Evolutionary conservation across 1,140 invertebrate species (phyloP), one percentile per base, ranked within the genome.

Genomic region (Babylonia areolata): DNA sequence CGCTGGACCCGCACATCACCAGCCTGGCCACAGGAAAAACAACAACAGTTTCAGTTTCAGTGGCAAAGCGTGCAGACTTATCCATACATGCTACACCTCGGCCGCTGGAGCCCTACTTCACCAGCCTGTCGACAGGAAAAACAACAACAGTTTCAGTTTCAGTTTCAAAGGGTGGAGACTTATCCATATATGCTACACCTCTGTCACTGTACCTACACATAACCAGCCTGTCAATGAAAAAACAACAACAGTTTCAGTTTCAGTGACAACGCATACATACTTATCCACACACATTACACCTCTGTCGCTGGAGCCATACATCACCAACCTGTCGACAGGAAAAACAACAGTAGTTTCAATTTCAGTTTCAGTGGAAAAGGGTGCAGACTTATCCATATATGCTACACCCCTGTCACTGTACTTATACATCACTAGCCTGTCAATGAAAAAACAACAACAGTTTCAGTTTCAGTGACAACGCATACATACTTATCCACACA

Each of bases 191-290:
- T n/a, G n/a, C n/a, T n/a, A n/a, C n/a, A n/a, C n/a, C n/a, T n/a
- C n/a, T 85, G 28, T 85, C 86, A 82, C 64, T 85, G 20, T 17
- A 12, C 23, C 89, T 89, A 79, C 89, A 89, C 90, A 93, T 91
- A 15, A 64, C 33, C 23, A 73, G 11, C 75, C 75, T 78, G 35
- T 78, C 9, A 31, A 78, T 28, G 40, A 39, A 37, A 15, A 6
- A 78, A 51, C 9, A 17, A 51, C 9, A 51, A 51, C 46, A 3
- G 46, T 17, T 51, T n/a, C n/a, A n/a, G n/a, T n/a, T n/a, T n/a
- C n/a, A n/a, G n/a, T n/a, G n/a, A n/a, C n/a, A n/a, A n/a, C n/a
- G n/a, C n/a, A n/a, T n/a, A n/a, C n/a, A n/a, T n/a, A n/a, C n/a
- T n/a, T n/a, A n/a, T n/a, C n/a, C n/a, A n/a, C n/a, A n/a, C n/a